phyloP scores from a whole-genome alignment of 1,140 invertebrate species.

The Megalonaias nervosa region DNA sequence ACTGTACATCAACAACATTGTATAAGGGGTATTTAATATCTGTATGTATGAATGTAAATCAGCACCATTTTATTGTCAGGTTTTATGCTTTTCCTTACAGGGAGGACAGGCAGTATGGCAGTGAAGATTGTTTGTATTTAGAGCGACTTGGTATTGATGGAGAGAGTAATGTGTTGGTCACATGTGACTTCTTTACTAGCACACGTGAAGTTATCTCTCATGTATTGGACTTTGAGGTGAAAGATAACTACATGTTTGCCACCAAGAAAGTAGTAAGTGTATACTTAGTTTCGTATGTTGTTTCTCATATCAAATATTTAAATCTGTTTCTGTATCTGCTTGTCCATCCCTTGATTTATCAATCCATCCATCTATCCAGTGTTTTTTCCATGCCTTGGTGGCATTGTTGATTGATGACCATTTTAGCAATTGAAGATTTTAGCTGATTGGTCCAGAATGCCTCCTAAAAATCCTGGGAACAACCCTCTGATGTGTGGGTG shows the following conservation, averaged over 20 bases:
- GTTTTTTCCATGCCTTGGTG: too few relatives aligned
- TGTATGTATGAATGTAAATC: neutral
- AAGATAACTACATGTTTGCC: slow-evolving; percentile 89
- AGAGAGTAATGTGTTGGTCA: slow-evolving; percentile 76
- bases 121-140: slow-evolving; percentile 73
- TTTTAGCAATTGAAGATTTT: too few relatives aligned
- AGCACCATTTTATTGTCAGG: neutral
- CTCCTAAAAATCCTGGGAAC: too few relatives aligned
- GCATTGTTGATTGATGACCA: too few relatives aligned
- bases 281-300: slow-evolving; percentile 7
- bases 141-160: slow-evolving; percentile 71
- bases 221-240: slow-evolving; percentile 86
- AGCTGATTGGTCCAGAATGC: too few relatives aligned
- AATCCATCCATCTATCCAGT: too few relatives aligned
- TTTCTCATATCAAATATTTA: neutral
- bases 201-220: slow-evolving; percentile 74
- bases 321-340: too few relatives aligned
- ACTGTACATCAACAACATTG: neutral
- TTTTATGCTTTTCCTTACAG: slow-evolving; percentile 19
- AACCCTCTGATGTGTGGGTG: too few relatives aligned
- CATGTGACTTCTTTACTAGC: slow-evolving; percentile 71
- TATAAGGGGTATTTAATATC: neutral
- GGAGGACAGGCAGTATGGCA: slow-evolving; percentile 41
- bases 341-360: too few relatives aligned
- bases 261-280: slow-evolving; percentile 73